Percentiles rank a stretch among this genome's conserved stretches.
Conservation (phyloP, 2,888 invertebrate genomes). For the Galeruca laticollis region DNA sequence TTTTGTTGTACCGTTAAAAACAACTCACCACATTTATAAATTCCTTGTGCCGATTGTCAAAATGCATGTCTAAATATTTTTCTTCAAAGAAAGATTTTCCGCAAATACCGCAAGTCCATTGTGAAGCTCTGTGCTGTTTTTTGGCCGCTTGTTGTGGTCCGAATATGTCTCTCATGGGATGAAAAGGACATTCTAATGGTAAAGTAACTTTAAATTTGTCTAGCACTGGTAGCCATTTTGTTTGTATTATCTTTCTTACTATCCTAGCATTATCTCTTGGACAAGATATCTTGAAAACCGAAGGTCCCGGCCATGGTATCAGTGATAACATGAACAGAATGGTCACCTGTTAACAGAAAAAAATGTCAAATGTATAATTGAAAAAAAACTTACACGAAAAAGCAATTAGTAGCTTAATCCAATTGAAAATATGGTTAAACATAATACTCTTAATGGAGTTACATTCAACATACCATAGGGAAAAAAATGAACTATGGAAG, state of each 20-base stretch:
- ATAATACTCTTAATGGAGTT: no score
- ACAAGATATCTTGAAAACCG: conserved; percentile 88
- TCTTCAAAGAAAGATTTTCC: conserved; percentile 93
- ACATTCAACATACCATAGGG: no score
- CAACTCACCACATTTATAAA: conserved; percentile 81
- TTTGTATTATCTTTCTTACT: conserved; percentile 88
- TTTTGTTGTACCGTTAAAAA: no score
- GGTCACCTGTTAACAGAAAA: conserved; percentile 74
- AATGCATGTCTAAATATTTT: conserved; percentile 87
- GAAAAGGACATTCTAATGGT: conserved; percentile 91
- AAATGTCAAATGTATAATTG: no score
- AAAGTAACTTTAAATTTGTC: conserved; percentile 86
- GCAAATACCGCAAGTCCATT: conserved; percentile 92
- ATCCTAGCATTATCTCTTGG: conserved; percentile 90
- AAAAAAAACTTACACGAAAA: no score
- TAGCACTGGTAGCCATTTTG: conserved; percentile 91
- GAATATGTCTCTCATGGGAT: conserved; percentile 88
- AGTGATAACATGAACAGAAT: conserved; percentile 84
- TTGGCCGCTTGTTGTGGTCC: conserved; percentile 89
- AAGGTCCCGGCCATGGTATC: conserved; percentile 90
- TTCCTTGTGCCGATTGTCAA: conserved; percentile 88
- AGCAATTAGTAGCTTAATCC: no score
- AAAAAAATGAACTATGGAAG: no score
- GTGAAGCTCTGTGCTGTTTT: conserved; percentile 85
- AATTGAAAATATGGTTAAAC: no score